Evolutionary conservation across 2,113 vertebrate species (phyloP).

Genomic region (Muntiacus reevesi): DNA sequence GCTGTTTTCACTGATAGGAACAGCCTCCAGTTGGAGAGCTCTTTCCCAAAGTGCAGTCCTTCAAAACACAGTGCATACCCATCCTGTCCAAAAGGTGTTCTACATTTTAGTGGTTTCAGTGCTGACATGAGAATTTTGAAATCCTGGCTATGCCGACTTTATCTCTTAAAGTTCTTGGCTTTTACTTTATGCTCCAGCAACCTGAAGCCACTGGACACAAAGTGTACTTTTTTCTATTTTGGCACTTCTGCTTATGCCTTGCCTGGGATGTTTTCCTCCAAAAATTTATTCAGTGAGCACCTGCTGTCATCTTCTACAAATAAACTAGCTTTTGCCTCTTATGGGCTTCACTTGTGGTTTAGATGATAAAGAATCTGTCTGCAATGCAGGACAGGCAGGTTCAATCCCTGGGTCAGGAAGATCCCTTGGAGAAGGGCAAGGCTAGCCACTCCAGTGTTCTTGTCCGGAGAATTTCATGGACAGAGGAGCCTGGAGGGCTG

Average conservation of each 20-base stretch:
- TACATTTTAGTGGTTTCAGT: not conserved
- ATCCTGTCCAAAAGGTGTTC: not conserved
- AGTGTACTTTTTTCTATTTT: not conserved
- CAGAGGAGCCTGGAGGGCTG: not conserved
- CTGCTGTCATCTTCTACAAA: not conserved
- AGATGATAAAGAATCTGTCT: not conserved
- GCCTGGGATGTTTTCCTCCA: not conserved
- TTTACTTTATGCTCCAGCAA: not conserved
- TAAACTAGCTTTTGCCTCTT: not conserved
- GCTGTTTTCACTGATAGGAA: not conserved
- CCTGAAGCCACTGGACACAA: not conserved
- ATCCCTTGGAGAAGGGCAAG: not conserved
- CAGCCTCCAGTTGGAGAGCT: not conserved
- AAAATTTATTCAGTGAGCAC: not conserved
- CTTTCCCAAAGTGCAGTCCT: not conserved
- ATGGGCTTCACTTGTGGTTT: not conserved
- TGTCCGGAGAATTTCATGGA: fast-evolving
- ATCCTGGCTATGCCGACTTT: not conserved
- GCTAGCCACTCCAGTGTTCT: not conserved
- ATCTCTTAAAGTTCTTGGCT: not conserved
- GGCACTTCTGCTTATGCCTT: not conserved
- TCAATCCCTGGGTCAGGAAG: not conserved
- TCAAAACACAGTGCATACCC: not conserved
- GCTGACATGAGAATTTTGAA: not conserved
- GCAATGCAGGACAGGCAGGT: not conserved